Evolutionary conservation across 1,140 invertebrate species (phyloP).

Genomic region (Zeugodacus cucurbitae): DNA sequence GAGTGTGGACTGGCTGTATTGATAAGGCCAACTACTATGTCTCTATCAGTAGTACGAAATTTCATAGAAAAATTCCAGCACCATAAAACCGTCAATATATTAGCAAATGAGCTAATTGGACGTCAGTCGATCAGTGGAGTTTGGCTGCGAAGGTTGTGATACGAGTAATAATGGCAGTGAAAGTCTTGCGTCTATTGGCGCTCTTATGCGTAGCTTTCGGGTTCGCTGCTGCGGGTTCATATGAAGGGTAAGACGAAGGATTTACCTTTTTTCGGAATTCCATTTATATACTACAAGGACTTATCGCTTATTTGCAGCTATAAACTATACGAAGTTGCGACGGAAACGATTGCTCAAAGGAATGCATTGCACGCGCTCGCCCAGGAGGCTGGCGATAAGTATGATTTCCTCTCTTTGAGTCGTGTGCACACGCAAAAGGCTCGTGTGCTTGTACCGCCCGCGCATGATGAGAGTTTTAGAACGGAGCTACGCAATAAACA

Average conservation of each 20-base stretch:
- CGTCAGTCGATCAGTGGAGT: slow-evolving; percentile 65
- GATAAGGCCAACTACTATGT: not conserved
- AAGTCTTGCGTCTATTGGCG: not conserved
- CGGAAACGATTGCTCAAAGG: slow-evolving; percentile 46
- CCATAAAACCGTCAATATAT: not conserved
- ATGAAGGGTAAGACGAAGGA: slow-evolving; percentile 49
- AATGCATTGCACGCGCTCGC: slow-evolving; percentile 46
- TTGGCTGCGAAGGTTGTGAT: slow-evolving; percentile 75
- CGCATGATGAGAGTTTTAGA: slow-evolving; percentile 49
- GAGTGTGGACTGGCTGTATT: not conserved
- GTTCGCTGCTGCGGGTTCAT: slow-evolving; percentile 39
- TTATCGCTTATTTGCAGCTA: slow-evolving; percentile 48
- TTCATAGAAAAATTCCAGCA: not conserved
- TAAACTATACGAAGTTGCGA: slow-evolving; percentile 55
- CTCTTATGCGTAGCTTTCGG: not conserved
- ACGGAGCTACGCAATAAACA: slow-evolving; percentile 42
- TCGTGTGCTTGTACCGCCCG: slow-evolving; percentile 52
- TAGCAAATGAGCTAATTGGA: not conserved
- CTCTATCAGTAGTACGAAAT: not conserved
- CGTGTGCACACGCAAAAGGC: slow-evolving; percentile 46
- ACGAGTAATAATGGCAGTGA: slow-evolving; percentile 76
- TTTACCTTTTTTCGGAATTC: not conserved
- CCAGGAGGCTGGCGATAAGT: slow-evolving; percentile 45
- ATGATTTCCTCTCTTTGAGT: slow-evolving; percentile 54
- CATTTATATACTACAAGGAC: not conserved